Evolutionary conservation across 2,888 invertebrate species (phyloP), one percentile per base, ranked within the genome.

Genomic region (Campopleginae sp.): DNA sequence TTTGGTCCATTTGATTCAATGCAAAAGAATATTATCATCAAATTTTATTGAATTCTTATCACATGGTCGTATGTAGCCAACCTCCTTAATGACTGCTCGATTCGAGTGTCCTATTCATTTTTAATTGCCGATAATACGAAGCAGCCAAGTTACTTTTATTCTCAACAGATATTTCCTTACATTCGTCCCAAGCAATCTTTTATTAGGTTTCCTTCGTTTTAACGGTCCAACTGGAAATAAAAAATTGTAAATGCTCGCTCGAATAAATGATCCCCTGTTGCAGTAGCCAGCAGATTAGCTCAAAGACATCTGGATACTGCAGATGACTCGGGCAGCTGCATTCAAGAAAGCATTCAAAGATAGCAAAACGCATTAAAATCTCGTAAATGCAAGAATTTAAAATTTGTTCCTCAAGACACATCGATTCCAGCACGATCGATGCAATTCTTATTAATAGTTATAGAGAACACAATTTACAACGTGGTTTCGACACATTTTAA

Each of bases 271-370:
- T 44, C n/a, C 17, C 46, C 46, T 46, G 46, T 68, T 68, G 2
- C 31, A 68, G 46, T n/a, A 68, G 46, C 46, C 14, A 58, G 27
- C 17, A 68, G 46, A 68, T 68, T 46, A 68, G 68, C 68, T 68
- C 0, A 46, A 27, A 8, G 46, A 68, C 68, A 68, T 68, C 68
- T 68, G 68, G 68, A 68, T 27, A 23, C 66, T 44, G 42, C 42
- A 44, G 23, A 44, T 19, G 23, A 14, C 19, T 14, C 14, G 44
- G 66, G 14, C 66, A 66, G 68, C 68, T 68, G 68, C 46, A 27
- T 46, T 68, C 46, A 68, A 68, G 68, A 46, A 68, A 17, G 44
- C 68, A 27, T 68, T 46, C 27, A 46, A 46, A 68, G 46, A 46
- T 46, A 46, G 27, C 46, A 27, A 17, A 46, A 46, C 27, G 46